phyloP scores from a whole-genome alignment of 2,888 invertebrate genomes.

The Drosophila aldrichi region DNA sequence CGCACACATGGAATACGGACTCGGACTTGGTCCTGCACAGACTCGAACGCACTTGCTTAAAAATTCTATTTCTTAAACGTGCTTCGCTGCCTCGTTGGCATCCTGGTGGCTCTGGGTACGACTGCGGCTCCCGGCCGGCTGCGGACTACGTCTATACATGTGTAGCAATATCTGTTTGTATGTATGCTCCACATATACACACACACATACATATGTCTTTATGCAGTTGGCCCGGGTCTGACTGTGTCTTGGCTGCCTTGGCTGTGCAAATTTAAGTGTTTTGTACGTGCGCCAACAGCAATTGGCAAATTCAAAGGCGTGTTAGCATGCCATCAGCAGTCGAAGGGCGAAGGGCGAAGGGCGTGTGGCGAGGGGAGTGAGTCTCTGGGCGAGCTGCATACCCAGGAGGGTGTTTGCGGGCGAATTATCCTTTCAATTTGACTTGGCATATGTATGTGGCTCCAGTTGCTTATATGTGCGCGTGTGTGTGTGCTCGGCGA shows the following conservation, averaged over 20 bases:
- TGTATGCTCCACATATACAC: background rate
- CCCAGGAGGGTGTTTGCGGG: slow-evolving; percentile 84
- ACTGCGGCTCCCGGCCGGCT: slow-evolving; percentile 59
- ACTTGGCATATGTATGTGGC: slow-evolving; percentile 83
- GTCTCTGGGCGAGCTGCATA: slow-evolving; percentile 52
- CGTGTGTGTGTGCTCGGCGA: slow-evolving; percentile 39
- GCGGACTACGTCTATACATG: slow-evolving; percentile 41
- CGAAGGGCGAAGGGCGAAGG: slow-evolving; percentile 4
- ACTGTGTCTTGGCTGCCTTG: slow-evolving; percentile 60
- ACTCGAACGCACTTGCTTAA: slow-evolving; percentile 72
- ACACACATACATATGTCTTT: slow-evolving; percentile 22
- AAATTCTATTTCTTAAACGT: slow-evolving; percentile 81
- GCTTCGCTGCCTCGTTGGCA: slow-evolving; percentile 59
- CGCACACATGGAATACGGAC: slow-evolving; percentile 34
- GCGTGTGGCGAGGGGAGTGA: slow-evolving; percentile 3
- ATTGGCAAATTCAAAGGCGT: slow-evolving; percentile 84
- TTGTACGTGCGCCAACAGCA: slow-evolving; percentile 83
- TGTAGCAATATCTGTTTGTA: slow-evolving; percentile 25
- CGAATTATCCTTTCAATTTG: slow-evolving; percentile 85
- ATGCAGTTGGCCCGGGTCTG: slow-evolving; percentile 46
- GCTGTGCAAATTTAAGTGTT: slow-evolving; percentile 83
- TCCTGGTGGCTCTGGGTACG: slow-evolving; percentile 49
- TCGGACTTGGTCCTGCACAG: slow-evolving; percentile 39
- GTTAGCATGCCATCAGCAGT: slow-evolving; percentile 80
- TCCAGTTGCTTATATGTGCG: slow-evolving; percentile 15